phyloP scores from a whole-genome alignment of 1,140 invertebrate species.

The Brachionus calyciflorus region DNA sequence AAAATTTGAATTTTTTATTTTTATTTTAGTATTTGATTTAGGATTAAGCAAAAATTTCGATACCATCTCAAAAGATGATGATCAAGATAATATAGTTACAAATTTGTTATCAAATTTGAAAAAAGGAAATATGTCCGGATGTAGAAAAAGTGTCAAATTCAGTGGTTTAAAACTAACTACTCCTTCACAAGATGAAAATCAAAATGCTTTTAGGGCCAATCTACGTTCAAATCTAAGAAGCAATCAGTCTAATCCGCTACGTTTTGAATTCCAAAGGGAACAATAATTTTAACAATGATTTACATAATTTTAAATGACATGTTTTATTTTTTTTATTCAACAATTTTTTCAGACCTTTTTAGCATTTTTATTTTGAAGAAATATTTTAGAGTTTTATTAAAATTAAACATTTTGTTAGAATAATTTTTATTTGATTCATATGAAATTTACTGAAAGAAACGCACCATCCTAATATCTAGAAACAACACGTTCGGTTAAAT shows the following conservation, averaged over 20 bases:
- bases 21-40: background rate
- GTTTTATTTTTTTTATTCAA: too few relatives aligned
- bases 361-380: too few relatives aligned
- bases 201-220: background rate
- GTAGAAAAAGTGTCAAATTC: constrained; percentile 1
- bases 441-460: too few relatives aligned
- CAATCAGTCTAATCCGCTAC: background rate
- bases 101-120: constrained; percentile 29
- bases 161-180: background rate
- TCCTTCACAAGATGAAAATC: background rate
- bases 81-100: background rate
- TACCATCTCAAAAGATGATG: background rate
- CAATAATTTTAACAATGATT: background rate
- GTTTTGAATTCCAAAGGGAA: background rate
- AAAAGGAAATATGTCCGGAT: background rate
- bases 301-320: background rate
- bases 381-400: too few relatives aligned
- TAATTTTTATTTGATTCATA: too few relatives aligned
- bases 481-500: too few relatives aligned
- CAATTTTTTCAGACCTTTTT: too few relatives aligned
- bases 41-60: background rate
- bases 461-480: too few relatives aligned
- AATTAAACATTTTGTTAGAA: too few relatives aligned
- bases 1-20: background rate
- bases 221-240: background rate